A percentile compares a stretch with the other conserved stretches of the same genome.
These are phyloP conservation scores for Petrocephalus microphthalmus DNA, from an alignment of 2,113 vertebrate species.

Conservation along the genomic window DNA sequence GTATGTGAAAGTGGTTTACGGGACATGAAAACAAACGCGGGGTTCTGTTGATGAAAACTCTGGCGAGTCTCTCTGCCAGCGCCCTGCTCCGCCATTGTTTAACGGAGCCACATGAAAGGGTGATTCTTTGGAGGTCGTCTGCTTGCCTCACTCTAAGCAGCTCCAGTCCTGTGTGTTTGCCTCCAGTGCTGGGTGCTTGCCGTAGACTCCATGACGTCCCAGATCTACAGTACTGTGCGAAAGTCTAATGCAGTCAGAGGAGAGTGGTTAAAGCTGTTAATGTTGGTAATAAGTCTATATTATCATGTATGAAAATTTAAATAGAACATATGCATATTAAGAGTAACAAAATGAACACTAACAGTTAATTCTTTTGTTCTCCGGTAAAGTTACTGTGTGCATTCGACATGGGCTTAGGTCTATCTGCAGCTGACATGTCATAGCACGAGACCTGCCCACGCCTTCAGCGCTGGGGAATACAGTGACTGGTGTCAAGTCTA, in stretches of 20 bases:
- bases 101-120: conserved; percentile 57
- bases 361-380: background rate
- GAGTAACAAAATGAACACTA: background rate
- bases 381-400: background rate
- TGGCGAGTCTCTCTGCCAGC: conserved; percentile 25
- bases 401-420: no score
- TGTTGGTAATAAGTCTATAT: background rate
- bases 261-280: background rate
- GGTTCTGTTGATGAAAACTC: conserved; percentile 36
- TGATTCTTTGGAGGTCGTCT: conserved; percentile 35
- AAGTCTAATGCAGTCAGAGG: background rate
- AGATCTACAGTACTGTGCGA: background rate
- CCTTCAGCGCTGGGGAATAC: no score
- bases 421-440: no score
- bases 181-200: background rate
- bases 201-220: background rate
- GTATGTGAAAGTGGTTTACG: conserved; percentile 32
- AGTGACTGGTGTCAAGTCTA: no score
- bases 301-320: background rate
- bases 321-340: background rate
- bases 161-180: conserved; percentile 9
- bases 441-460: no score
- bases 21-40: conserved; percentile 39
- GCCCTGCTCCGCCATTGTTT: conserved; percentile 35
- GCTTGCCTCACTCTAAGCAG: conserved; percentile 45